These are phyloP conservation scores for Stenopsyche tienmushanensis DNA, from an alignment of 1,140 invertebrate genomes.

Conservation along the genomic window DNA sequence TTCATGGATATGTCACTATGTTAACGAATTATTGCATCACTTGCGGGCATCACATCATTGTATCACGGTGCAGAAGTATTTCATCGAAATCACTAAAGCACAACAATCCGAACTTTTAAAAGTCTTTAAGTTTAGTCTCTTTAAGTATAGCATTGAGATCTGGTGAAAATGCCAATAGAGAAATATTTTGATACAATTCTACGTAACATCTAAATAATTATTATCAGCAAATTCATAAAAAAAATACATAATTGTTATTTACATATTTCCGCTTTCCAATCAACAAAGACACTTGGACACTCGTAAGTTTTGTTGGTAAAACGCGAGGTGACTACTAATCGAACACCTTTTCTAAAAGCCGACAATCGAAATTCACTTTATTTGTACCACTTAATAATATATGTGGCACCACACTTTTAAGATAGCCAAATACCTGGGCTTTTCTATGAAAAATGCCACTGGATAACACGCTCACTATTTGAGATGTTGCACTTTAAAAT, in stretches of 20 bases:
- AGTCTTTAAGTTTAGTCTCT: conserved; percentile 12
- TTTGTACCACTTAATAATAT: neutral
- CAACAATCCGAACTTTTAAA: conserved; percentile 30
- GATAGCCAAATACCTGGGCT: too few species aligned
- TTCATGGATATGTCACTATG: conserved; percentile 41
- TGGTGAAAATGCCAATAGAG: conserved; percentile 18
- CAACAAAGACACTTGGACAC: conserved; percentile 42
- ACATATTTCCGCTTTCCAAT: conserved; percentile 39
- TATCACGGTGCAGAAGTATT: conserved; percentile 23
- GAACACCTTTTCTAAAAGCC: neutral
- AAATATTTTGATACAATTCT: conserved; percentile 36
- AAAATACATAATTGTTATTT: conserved; percentile 40
- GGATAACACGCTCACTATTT: neutral
- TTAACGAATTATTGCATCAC: conserved; percentile 40
- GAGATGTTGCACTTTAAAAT: conserved; percentile 19
- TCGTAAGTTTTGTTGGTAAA: conserved; percentile 9
- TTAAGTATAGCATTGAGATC: conserved; percentile 31
- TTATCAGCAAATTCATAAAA: conserved; percentile 36
- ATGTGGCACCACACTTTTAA: neutral
- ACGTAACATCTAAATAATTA: conserved; percentile 38
- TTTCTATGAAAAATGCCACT: conserved; percentile 2
- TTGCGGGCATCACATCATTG: conserved; percentile 19
- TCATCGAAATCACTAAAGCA: conserved; percentile 34
- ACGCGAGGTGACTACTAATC: neutral
- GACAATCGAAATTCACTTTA: neutral